These are phyloP conservation scores for Dufourea novaeangliae DNA, from an alignment of 1,140 invertebrate genomes.

Conservation along the genomic window DNA sequence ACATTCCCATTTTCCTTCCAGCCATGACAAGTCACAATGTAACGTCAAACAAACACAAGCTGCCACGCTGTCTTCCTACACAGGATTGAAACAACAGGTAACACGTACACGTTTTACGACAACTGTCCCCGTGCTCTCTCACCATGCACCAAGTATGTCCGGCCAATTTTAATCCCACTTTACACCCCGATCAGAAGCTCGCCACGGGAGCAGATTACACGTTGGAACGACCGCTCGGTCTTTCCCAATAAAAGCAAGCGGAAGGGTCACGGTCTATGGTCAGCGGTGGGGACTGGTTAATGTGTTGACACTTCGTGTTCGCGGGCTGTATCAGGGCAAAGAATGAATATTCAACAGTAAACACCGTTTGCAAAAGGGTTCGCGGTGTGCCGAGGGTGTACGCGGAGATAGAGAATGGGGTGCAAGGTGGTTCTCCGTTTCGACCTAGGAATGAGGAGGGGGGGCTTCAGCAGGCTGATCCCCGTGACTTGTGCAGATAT, in stretches of 20 bases:
- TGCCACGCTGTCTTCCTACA: not conserved
- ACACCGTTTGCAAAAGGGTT: conserved; percentile 62
- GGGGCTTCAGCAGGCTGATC: conserved; percentile 16
- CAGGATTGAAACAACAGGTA: not conserved
- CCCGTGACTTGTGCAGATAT: conserved; percentile 64
- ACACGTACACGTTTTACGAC: not conserved
- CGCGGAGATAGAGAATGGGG: conserved; percentile 38
- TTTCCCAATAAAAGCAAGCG: conserved; percentile 31
- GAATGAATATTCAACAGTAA: conserved; percentile 72
- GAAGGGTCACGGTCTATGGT: conserved; percentile 45
- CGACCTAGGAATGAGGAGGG: conserved; percentile 10
- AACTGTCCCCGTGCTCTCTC: not conserved
- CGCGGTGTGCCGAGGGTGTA: conserved; percentile 45
- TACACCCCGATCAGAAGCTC: not conserved
- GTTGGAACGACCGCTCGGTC: not conserved
- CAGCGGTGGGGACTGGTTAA: conserved; percentile 52
- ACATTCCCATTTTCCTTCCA: too few relatives aligned
- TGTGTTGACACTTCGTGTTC: conserved; percentile 60
- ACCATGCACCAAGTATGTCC: not conserved
- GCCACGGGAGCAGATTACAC: not conserved
- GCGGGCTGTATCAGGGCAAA: conserved; percentile 50
- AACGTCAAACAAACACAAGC: too few relatives aligned
- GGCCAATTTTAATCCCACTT: conserved; percentile 1
- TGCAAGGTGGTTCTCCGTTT: conserved; percentile 38
- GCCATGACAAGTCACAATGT: too few relatives aligned